These are phyloP conservation scores for Lampris megalopsis DNA, from an alignment of 2,113 vertebrate genomes.

Conservation along the genomic window DNA sequence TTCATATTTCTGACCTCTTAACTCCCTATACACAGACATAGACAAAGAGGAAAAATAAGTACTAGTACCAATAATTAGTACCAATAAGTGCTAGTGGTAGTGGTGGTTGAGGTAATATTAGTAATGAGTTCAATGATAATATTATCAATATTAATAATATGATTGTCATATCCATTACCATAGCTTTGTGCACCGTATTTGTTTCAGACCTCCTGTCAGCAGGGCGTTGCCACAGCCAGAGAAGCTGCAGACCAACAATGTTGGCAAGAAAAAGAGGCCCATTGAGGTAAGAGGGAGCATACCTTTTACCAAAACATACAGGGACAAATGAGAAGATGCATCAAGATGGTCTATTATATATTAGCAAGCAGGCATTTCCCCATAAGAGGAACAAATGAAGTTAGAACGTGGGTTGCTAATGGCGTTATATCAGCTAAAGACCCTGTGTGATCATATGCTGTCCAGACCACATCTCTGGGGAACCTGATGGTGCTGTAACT, in stretches of 20 bases:
- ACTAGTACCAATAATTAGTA: too few species aligned
- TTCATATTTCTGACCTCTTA: too few species aligned
- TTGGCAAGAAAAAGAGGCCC: conserved; percentile 97
- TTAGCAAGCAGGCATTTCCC: neutral
- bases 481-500: conserved; percentile 55
- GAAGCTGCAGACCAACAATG: conserved; percentile 97
- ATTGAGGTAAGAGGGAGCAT: conserved; percentile 88
- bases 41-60: too few species aligned
- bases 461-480: conserved; percentile 43
- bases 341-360: neutral
- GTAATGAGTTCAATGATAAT: neutral
- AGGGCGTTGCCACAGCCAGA: conserved; percentile 96
- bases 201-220: conserved; percentile 97
- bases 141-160: neutral
- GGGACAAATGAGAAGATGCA: neutral
- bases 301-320: neutral
- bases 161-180: conserved; percentile 7
- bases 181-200: conserved; percentile 80
- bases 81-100: too few species aligned
- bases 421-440: conserved; percentile 32
- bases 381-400: conserved; percentile 17
- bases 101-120: neutral
- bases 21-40: too few species aligned
- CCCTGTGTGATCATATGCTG: neutral
- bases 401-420: conserved; percentile 30